Conservation (phyloP, 1,140 invertebrate genomes). For the Ridgeia piscesae region DNA sequence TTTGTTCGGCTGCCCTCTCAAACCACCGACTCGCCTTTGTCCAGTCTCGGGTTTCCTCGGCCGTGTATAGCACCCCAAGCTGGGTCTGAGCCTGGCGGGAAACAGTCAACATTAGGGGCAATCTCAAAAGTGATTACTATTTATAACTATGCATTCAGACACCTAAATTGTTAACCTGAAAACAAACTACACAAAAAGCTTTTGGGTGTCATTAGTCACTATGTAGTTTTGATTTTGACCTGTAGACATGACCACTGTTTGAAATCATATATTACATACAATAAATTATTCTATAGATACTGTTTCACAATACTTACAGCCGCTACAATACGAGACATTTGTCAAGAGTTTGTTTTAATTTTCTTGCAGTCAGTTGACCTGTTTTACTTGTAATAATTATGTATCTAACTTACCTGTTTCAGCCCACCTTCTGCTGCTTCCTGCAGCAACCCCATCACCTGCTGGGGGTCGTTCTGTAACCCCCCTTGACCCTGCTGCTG, state of each 20-base stretch:
- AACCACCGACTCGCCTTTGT: constrained; percentile 41
- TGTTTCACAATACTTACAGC: too few species aligned
- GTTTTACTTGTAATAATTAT: too few species aligned
- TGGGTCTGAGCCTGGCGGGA: constrained; percentile 47
- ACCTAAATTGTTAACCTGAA: too few species aligned
- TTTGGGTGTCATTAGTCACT: too few species aligned
- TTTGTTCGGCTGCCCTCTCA: constrained; percentile 42
- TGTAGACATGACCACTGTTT: too few species aligned
- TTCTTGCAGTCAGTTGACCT: background rate
- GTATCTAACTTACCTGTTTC: constrained; percentile 38
- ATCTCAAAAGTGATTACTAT: background rate
- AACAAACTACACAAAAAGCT: too few species aligned
- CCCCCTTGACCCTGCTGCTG: constrained; percentile 45
- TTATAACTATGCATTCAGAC: too few species aligned
- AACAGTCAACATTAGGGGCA: constrained; percentile 8
- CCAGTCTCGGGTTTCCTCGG: constrained; percentile 34
- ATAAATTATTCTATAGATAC: too few species aligned
- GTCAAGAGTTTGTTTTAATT: too few species aligned
- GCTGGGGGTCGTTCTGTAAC: constrained; percentile 34
- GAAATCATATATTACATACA: too few species aligned
- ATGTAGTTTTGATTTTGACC: too few species aligned
- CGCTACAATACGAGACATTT: too few species aligned
- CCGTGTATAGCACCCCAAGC: constrained; percentile 46
- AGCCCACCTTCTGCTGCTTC: constrained; percentile 42
- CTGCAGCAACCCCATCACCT: constrained; percentile 39